Base-by-base conservation (phyloP, 2,113 vertebrate species). In the Vireo altiloquus region DNA sequence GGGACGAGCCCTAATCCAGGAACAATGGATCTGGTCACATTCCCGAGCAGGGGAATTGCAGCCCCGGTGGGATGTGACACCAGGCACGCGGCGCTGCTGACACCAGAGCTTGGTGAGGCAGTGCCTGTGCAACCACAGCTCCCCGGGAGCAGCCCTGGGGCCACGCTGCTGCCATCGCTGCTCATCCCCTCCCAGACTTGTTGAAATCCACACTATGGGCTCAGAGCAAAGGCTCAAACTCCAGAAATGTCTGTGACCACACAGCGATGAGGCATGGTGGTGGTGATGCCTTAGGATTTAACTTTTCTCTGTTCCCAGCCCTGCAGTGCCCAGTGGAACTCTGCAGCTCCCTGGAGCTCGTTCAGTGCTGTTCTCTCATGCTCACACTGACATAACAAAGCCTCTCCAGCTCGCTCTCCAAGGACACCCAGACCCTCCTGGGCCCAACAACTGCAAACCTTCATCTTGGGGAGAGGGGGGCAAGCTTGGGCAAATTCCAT, bases 251-350 rank as follows among this genome's bases (percentile, higher is more conserved):
- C 72, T 56, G 28, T 15, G 17, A 47, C 28, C 63, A 61, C 22
- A 11, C n/a, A 30, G 46, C 0, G 0, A 35, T 2, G 20, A n/a
- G 37, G 22, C 37, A 24, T 0, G 0, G 0, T 61, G 91, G 9
- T 12, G 9, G 9, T 39, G 39, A 39, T 39, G 39, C 39, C 39
- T 39, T 39, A 39, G 39, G 39, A 10, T 39, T 39, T 9, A 39
- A 39, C 39, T 39, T 39, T 39, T 39, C 39, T 39, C 9, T 39
- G 39, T 39, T 39, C 39, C 39, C 39, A 39, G 39, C 39, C 39
- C 39, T 39, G 39, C 39, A 9, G 9, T 39, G 39, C 39, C 39
- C 39, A 39, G 39, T 39, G 39, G 9, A 9, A 39, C 39, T 39
- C 39, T 39, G 39, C 39, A 39, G 39, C 12, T 39, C 39, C 39